These are phyloP conservation scores for Nicator chloris DNA, from an alignment of 2,113 vertebrate genomes.

Conservation along the genomic window DNA sequence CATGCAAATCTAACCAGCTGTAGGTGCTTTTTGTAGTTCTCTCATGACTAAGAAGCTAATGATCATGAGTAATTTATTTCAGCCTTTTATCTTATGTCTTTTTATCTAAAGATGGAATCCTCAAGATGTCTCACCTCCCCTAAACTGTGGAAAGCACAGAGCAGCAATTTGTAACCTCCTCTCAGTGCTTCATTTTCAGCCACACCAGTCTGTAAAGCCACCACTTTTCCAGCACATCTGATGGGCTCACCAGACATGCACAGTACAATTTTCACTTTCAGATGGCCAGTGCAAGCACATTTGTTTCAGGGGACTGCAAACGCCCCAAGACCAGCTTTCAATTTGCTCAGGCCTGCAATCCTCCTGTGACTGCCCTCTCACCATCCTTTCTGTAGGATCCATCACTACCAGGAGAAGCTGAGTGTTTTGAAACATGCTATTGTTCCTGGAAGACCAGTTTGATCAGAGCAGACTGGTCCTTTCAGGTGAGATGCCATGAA, in stretches of 20 bases:
- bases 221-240: background rate
- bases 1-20: background rate
- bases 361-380: background rate
- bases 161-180: background rate
- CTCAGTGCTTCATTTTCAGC: background rate
- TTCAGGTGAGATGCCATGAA: background rate
- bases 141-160: background rate
- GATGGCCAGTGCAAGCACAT: background rate
- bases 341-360: background rate
- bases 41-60: background rate
- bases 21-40: background rate
- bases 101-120: background rate
- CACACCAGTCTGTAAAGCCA: fast-evolving
- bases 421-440: background rate
- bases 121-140: background rate
- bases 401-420: background rate
- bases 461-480: background rate
- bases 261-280: background rate
- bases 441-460: background rate
- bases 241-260: fast-evolving
- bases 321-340: fast-evolving
- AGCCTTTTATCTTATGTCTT: background rate
- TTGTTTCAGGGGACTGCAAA: background rate
- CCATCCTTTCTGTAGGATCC: background rate
- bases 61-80: background rate